Percentiles rank a stretch among this genome's conserved stretches.
Conservation (phyloP, 1,140 invertebrate genomes). For the Eumaeus atala region DNA sequence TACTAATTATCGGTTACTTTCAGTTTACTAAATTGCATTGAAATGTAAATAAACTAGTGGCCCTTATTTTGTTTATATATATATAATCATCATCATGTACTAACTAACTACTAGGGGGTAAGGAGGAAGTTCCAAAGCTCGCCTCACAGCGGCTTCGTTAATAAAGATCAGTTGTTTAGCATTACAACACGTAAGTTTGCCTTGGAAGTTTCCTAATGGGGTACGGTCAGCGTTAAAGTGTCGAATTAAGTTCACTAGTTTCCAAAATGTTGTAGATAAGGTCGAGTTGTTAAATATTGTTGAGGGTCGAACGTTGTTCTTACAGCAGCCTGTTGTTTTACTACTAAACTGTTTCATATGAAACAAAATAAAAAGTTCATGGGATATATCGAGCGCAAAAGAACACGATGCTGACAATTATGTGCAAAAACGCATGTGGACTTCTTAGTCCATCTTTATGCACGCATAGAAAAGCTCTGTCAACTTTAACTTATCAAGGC, state of each 20-base stretch:
- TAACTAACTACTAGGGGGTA: background rate
- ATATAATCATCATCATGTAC: background rate
- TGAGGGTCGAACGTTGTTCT: slow-evolving; percentile 2
- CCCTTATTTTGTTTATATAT: slow-evolving; percentile 10
- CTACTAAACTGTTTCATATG: too few species aligned
- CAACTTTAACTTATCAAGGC: too few species aligned
- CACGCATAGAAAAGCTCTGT: too few species aligned
- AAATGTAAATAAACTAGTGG: too few species aligned
- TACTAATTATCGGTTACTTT: too few species aligned
- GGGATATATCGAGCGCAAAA: too few species aligned
- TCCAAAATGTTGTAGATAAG: background rate
- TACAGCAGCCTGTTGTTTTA: background rate
- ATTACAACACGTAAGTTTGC: slow-evolving; percentile 3
- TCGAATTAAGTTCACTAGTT: background rate
- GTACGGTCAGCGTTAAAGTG: slow-evolving; percentile 4
- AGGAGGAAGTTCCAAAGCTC: slow-evolving; percentile 1
- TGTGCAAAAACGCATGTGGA: too few species aligned
- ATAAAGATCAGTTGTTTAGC: slow-evolving; percentile 12
- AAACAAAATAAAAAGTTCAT: too few species aligned
- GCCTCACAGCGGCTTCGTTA: slow-evolving; percentile 8
- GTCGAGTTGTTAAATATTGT: slow-evolving; percentile 5
- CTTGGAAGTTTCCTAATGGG: slow-evolving; percentile 7
- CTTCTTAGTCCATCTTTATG: too few species aligned
- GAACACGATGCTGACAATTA: too few species aligned
- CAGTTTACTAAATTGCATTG: too few species aligned